Base-by-base conservation (phyloP, 2,797 vertebrate genomes). In the Crocodylus rhombifer region DNA sequence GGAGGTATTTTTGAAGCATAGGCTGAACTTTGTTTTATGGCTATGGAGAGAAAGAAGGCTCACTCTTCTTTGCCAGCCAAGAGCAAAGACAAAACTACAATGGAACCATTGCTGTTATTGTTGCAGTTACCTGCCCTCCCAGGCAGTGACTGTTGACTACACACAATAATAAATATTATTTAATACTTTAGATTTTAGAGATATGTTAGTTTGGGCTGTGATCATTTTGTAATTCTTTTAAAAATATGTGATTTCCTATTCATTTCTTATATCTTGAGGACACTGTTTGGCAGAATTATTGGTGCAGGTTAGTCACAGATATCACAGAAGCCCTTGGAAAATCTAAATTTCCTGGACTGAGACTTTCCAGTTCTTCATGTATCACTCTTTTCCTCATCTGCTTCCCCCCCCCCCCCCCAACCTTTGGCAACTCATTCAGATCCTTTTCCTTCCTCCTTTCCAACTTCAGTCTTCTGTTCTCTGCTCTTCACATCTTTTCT, bases 1-100 rank as follows among this genome's bases (percentile, higher is more conserved):
- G 4, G 85, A 92, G 62, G 75, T 60, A 55, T 80, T 94, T 51
- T 91, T 85, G 94, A 89, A 30, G 42, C 51, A 25, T 36, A 73
- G 88, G 83, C 69, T 81, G 80, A 83, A 30, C 26, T 7, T 11
- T 58, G 42, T 42, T 57, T 42, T 42, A 56, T 36, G 73, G 21
- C 51, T 77, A 63, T 36, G 58, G 86, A 67, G 33, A 80, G 57
- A 23, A 75, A 84, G 42, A 33, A 26, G 65, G 8, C 58, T n/a
- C 14, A 3, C 20, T 65, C 7, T 4, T 28, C 63, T 62, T 61
- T 57, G 67, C 65, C 21, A 7, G 85, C 57, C 83, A 80, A 80
- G 78, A 55, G n/a, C 5, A 13, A 60, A 74, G 71, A 57, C 69
- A 83, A 60, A 25, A 58, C 33, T 77, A 42, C 14, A 58, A 17